Conservation (phyloP, 2,113 vertebrate species). For the Hirundichthys speculiger region DNA sequence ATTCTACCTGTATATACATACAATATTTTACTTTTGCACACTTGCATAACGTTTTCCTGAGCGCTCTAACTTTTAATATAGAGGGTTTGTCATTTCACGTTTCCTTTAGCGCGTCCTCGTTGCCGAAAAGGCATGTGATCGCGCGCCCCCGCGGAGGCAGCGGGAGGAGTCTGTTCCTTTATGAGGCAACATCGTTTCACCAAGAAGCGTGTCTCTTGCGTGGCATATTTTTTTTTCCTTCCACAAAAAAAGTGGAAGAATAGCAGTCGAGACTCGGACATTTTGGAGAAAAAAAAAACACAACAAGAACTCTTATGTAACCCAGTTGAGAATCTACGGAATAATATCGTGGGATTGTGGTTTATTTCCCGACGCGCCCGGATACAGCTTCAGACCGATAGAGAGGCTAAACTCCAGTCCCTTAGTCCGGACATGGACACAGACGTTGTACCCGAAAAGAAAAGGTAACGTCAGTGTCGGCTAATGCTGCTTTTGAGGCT, state of each 20-base stretch:
- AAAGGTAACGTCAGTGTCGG: conserved; percentile 73
- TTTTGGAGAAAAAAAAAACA: conserved; percentile 2
- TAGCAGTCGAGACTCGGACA: conserved; percentile 2
- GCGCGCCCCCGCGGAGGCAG: conserved; percentile 56
- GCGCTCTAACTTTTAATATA: no score
- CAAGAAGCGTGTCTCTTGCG: conserved; percentile 55
- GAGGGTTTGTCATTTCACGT: no score
- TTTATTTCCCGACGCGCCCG: conserved; percentile 56
- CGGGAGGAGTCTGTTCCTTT: conserved; percentile 20
- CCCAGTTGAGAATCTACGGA: conserved; percentile 6
- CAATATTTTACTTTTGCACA: no score
- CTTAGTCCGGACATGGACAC: conserved; percentile 80
- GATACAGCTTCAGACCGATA: conserved; percentile 48
- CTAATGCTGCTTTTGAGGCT: background rate
- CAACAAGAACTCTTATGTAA: conserved; percentile 24
- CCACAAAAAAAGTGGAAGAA: background rate
- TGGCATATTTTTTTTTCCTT: conserved; percentile 47
- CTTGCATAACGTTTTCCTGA: no score
- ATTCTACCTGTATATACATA: no score
- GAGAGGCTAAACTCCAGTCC: conserved; percentile 69
- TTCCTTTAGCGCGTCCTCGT: conserved; percentile 60
- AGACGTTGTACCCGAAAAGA: conserved; percentile 82
- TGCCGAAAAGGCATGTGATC: conserved; percentile 65
- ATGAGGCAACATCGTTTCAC: conserved; percentile 45
- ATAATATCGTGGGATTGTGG: conserved; percentile 20